Conservation (phyloP, 2,888 invertebrate species). For the Andrena chrysosceles region DNA sequence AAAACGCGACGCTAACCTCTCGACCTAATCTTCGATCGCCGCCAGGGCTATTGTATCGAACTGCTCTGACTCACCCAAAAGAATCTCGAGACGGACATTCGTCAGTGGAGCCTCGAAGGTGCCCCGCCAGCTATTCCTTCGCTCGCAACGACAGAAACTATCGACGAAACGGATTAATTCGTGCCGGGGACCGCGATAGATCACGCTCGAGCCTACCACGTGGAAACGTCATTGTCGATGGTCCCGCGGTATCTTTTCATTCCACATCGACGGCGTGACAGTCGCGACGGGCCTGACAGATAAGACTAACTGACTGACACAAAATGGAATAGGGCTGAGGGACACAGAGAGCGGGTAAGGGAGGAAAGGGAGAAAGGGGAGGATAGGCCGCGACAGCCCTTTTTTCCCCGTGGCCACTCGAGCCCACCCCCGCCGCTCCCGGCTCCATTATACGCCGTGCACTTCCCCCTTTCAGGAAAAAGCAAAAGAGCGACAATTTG, state of each 20-base stretch:
- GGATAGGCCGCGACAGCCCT: conserved; percentile 47
- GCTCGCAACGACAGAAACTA: conserved; percentile 19
- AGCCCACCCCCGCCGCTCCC: conserved; percentile 21
- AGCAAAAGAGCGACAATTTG: conserved; percentile 66
- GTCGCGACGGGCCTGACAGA: conserved; percentile 40
- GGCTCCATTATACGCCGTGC: conserved; percentile 60
- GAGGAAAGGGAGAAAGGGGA: neutral
- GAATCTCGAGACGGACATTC: conserved; percentile 5
- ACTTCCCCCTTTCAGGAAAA: conserved; percentile 28
- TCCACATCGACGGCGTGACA: conserved; percentile 57
- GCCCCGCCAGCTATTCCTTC: neutral
- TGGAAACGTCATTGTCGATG: conserved; percentile 49
- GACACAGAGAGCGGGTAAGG: conserved; percentile 2
- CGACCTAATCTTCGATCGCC: conserved; percentile 34
- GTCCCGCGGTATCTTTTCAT: conserved; percentile 58
- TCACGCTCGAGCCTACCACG: conserved; percentile 7
- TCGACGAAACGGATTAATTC: conserved; percentile 55
- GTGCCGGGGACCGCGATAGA: conserved; percentile 41
- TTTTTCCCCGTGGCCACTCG: conserved; percentile 56
- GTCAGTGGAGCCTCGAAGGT: neutral
- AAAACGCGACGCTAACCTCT: neutral
- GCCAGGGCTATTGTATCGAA: conserved; percentile 5
- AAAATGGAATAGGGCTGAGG: conserved; percentile 23
- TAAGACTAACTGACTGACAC: conserved; percentile 58
- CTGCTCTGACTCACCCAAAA: neutral